These are phyloP conservation scores for Dryobotodes eremita DNA, from an alignment of 2,888 invertebrate species.

Conservation along the genomic window DNA sequence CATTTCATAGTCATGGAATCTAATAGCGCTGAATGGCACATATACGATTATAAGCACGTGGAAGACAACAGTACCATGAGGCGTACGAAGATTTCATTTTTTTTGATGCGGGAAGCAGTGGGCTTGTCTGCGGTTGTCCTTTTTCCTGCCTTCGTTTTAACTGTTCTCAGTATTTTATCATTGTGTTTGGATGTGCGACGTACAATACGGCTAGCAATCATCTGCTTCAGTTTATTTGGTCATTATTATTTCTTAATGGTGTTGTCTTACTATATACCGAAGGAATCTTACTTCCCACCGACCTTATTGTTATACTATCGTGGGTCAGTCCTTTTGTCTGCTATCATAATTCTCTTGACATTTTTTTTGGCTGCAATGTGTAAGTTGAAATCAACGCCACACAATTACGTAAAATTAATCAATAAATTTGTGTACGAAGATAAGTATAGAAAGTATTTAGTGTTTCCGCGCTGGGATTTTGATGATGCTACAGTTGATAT, in stretches of 20 bases:
- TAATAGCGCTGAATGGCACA: slow-evolving; percentile 70
- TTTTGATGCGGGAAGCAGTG: slow-evolving; percentile 73
- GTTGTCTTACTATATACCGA: slow-evolving; percentile 69
- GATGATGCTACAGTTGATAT: slow-evolving; percentile 30
- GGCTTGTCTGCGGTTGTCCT: slow-evolving; percentile 71
- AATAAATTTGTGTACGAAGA: slow-evolving; percentile 67
- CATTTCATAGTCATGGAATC: background rate
- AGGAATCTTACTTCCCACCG: slow-evolving; percentile 60
- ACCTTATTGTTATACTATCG: slow-evolving; percentile 72
- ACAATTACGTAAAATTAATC: slow-evolving; percentile 61
- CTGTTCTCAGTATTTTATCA: slow-evolving; percentile 67
- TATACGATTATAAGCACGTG: slow-evolving; percentile 67
- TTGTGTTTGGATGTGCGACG: slow-evolving; percentile 70
- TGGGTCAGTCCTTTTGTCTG: slow-evolving; percentile 70
- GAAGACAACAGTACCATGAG: slow-evolving; percentile 34
- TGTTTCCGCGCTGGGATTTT: slow-evolving; percentile 68
- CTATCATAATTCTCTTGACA: slow-evolving; percentile 64
- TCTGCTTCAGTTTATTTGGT: slow-evolving; percentile 70
- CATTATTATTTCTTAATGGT: slow-evolving; percentile 71
- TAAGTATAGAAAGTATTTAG: slow-evolving; percentile 59
- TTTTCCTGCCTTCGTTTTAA: slow-evolving; percentile 71
- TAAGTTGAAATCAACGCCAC: slow-evolving; percentile 51
- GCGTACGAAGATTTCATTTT: slow-evolving; percentile 68
- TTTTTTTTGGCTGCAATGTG: slow-evolving; percentile 66
- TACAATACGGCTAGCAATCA: slow-evolving; percentile 65